phyloP scores from a whole-genome alignment of 2,888 invertebrate species.

The Pyrrhia umbra region DNA sequence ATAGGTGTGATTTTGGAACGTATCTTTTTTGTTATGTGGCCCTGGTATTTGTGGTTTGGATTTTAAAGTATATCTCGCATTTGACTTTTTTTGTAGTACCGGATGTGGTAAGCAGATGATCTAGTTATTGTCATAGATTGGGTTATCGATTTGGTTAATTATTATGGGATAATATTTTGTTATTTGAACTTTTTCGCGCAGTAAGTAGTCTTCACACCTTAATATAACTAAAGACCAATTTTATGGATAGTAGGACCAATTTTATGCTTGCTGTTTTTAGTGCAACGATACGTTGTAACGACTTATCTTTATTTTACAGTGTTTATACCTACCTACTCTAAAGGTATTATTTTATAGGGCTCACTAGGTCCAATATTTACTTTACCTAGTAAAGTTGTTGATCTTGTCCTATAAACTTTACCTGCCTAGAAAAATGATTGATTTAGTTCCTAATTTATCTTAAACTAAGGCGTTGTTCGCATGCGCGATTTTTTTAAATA shows the following conservation, averaged over 20 bases:
- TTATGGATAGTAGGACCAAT: neutral
- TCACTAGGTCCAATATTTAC: conserved; percentile 22
- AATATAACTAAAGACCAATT: neutral
- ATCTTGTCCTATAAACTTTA: conserved; percentile 8
- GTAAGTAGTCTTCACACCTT: neutral
- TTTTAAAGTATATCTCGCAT: neutral
- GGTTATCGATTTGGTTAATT: neutral
- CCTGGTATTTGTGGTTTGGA: conserved; percentile 32
- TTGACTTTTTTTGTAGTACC: neutral
- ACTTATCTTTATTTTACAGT: neutral
- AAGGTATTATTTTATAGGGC: conserved; percentile 2
- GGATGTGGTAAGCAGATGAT: neutral
- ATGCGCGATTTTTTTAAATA: neutral
- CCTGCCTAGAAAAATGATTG: conserved; percentile 43
- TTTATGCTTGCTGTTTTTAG: neutral
- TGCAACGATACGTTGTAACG: neutral
- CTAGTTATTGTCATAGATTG: neutral
- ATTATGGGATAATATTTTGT: too few species aligned
- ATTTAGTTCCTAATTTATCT: conserved; percentile 19
- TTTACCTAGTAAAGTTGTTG: neutral
- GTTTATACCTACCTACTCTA: neutral
- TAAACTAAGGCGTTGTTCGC: conserved; percentile 36
- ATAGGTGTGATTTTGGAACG: conserved; percentile 10
- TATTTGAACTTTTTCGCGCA: neutral
- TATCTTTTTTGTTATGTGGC: conserved; percentile 19